Evolutionary conservation across 2,888 invertebrate species (phyloP).

Genomic region (Ethmia dodecea): DNA sequence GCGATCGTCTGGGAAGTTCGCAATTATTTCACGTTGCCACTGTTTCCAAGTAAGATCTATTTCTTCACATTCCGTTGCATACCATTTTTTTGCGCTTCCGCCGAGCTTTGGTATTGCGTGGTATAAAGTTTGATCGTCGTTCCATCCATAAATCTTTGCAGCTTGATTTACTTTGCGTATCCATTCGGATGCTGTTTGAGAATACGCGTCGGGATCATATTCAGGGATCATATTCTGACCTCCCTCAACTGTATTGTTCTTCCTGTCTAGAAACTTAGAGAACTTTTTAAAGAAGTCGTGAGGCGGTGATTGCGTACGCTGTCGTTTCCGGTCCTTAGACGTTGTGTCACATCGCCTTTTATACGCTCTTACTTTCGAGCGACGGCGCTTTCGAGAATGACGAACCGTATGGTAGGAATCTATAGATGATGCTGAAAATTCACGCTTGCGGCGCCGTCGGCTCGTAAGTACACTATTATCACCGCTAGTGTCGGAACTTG

Average conservation of each 20-base stretch:
- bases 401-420: too few relatives aligned
- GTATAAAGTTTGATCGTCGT: conserved; percentile 15
- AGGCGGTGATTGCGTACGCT: background rate
- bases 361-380: too few relatives aligned
- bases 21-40: conserved; percentile 18
- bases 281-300: background rate
- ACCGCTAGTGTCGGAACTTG: too few relatives aligned
- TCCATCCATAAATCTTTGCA: conserved; percentile 18
- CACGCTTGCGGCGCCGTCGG: too few relatives aligned
- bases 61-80: conserved; percentile 13
- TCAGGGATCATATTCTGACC: conserved; percentile 8
- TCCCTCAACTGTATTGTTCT: background rate
- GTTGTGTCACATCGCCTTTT: too few relatives aligned
- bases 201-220: conserved; percentile 12
- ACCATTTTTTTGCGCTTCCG: conserved; percentile 21
- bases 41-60: conserved; percentile 16
- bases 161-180: conserved; percentile 18
- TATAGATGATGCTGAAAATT: too few relatives aligned
- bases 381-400: too few relatives aligned
- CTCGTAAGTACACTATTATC: too few relatives aligned
- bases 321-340: too few relatives aligned
- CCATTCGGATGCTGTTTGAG: conserved; percentile 13
- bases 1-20: conserved; percentile 18
- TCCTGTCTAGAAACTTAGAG: background rate
- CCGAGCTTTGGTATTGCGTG: conserved; percentile 20